Evolutionary conservation across 2,797 vertebrate genomes (phyloP), one percentile per base, ranked within the genome.

Genomic region (Hoplostethus mediterraneus): DNA sequence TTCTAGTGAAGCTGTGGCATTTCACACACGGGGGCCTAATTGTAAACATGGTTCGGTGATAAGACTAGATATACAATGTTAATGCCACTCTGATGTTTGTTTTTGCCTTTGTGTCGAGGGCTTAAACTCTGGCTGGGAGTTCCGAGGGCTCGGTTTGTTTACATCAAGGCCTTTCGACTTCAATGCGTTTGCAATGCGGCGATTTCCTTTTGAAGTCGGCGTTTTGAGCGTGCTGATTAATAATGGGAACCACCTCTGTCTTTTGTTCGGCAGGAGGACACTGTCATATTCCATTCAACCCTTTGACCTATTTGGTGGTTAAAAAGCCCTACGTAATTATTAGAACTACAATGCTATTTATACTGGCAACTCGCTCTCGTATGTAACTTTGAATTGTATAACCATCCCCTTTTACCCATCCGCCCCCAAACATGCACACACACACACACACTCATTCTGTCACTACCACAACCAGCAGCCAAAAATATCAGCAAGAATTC

Each of bases 371-470:
- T 45, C 25, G 7, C 38, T 67, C 61, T 66, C 67, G 21, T 64
- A 67, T 83, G 77, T 56, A 73, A 71, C 81, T 79, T 49, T 63
- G 45, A 79, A 73, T 16, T 25, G 9, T 38, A 16, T 56, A 51
- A 25, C 47, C n/a, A 30, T 57, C 33, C 8, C 52, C 28, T 33
- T 40, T 75, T 57, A 63, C 7, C 21, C 17, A 64, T 28, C 49
- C 11, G 28, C 51, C 55, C 62, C 21, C 38, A 36, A 63, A 59
- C 21, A 56, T 12, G 4, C 31, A 49, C 16, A 0, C 56, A 61
- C 6, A 44, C 12, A 48, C 25, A 40, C 59, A 47, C 57, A 44
- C 40, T 9, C 40, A 59, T 6, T 28, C 53, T 63, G 36, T 57
- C 9, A 16, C 68, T 30, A 38, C 30, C 60, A 63, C 21, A 21